A percentile compares a stretch with the other conserved stretches of the same genome.
phyloP scores from a whole-genome alignment of 2,113 vertebrate genomes.

The Solea senegalensis region DNA sequence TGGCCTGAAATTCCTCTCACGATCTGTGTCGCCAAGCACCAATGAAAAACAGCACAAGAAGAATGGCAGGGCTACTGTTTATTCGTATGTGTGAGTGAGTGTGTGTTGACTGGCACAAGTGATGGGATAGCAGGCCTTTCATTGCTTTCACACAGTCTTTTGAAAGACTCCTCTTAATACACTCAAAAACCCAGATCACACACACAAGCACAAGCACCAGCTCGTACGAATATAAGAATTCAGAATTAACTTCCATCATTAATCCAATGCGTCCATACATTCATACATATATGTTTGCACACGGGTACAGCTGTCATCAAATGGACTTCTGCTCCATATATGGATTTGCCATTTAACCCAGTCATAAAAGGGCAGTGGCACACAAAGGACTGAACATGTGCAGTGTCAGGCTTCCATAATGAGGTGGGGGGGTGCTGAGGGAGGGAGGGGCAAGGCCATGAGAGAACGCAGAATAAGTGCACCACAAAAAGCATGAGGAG shows the following conservation, averaged over 20 bases:
- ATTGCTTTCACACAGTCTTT: constrained; percentile 41
- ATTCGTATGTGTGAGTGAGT: constrained; percentile 36
- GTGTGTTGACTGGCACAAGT: constrained; percentile 38
- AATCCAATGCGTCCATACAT: neutral
- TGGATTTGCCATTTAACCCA: constrained; percentile 62
- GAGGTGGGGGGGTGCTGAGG: constrained; percentile 40
- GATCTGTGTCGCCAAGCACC: constrained; percentile 49
- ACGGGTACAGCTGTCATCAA: constrained; percentile 9
- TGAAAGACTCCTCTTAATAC: constrained; percentile 38
- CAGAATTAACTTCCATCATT: neutral
- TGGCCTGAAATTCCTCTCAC: constrained; percentile 66
- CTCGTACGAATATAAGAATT: neutral
- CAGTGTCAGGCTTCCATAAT: constrained; percentile 66
- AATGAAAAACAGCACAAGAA: constrained; percentile 56
- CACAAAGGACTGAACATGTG: constrained; percentile 64
- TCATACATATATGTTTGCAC: constrained; percentile 10
- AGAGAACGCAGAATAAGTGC: constrained; percentile 28
- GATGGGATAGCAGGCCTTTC: constrained; percentile 36
- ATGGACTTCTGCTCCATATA: constrained; percentile 40
- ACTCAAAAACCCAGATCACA: constrained; percentile 11
- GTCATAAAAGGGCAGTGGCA: constrained; percentile 50
- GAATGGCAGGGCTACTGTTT: constrained; percentile 53
- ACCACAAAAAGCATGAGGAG: constrained; percentile 13
- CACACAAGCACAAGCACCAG: constrained; percentile 9
- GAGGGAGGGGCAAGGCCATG: constrained; percentile 5